phyloP scores from a whole-genome alignment of 2,113 vertebrate genomes.

The Thunnus thynnus region DNA sequence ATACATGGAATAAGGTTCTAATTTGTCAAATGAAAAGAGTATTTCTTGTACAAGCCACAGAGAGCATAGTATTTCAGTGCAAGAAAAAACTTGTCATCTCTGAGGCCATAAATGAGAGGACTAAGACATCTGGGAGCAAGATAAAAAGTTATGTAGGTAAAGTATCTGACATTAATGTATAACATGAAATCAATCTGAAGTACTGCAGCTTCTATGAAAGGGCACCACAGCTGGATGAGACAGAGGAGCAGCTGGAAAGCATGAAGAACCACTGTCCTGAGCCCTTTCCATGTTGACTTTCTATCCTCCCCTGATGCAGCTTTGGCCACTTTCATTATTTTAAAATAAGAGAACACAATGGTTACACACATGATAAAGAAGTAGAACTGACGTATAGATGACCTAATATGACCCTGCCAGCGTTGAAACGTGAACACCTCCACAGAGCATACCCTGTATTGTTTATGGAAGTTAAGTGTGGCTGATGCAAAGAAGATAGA shows the following conservation, averaged over 20 bases:
- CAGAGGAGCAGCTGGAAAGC: too few relatives aligned
- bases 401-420: too few relatives aligned
- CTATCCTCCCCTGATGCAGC: not conserved
- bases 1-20: not conserved
- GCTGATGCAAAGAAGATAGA: not conserved
- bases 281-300: conserved; percentile 42
- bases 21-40: not conserved
- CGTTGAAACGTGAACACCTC: too few relatives aligned
- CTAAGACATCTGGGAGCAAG: conserved; percentile 56
- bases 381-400: too few relatives aligned
- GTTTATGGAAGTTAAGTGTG: too few relatives aligned
- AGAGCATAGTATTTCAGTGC: not conserved
- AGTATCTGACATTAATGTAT: conserved; percentile 26
- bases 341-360: too few relatives aligned
- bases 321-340: too few relatives aligned
- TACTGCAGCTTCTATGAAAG: too few relatives aligned
- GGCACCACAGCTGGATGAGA: too few relatives aligned
- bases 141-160: conserved; percentile 56
- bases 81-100: conserved; percentile 35
- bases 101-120: too few relatives aligned
- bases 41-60: not conserved
- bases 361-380: too few relatives aligned
- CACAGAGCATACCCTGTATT: too few relatives aligned
- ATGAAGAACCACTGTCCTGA: conserved; percentile 54
- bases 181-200: not conserved